Conservation (phyloP, 2,113 vertebrate genomes). For the Thalassarche chlororhynchos region DNA sequence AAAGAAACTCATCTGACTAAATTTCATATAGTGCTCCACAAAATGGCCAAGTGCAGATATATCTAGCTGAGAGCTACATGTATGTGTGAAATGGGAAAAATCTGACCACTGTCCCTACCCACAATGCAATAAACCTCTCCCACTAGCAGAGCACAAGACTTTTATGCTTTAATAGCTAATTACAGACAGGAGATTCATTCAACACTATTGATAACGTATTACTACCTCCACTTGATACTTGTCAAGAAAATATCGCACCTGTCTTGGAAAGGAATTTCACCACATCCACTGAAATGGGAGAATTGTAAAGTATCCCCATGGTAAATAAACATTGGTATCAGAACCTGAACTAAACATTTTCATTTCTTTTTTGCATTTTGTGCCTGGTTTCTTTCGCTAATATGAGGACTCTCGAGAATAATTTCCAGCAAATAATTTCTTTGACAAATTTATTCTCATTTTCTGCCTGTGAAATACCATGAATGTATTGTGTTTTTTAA, state of each 20-base stretch:
- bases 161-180: slow-evolving; percentile 47
- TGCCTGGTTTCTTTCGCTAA: not conserved
- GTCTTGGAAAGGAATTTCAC: slow-evolving; percentile 29
- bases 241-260: slow-evolving; percentile 9
- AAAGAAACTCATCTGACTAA: slow-evolving; percentile 30
- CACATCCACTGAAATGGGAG: not conserved
- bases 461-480: not conserved
- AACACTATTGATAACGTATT: not conserved
- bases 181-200: slow-evolving; percentile 59
- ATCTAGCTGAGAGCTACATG: not conserved
- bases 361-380: not conserved
- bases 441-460: not conserved
- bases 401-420: not conserved
- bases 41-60: not conserved
- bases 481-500: not conserved
- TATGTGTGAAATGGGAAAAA: slow-evolving; percentile 34
- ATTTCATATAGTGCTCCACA: not conserved
- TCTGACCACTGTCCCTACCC: slow-evolving; percentile 36
- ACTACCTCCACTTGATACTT: not conserved
- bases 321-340: not conserved
- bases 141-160: slow-evolving; percentile 3
- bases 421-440: not conserved
- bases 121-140: slow-evolving; percentile 55
- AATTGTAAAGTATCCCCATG: not conserved
- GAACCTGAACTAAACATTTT: not conserved